Conservation (phyloP, 2,888 invertebrate species). For the Amblyteles armatorius region DNA sequence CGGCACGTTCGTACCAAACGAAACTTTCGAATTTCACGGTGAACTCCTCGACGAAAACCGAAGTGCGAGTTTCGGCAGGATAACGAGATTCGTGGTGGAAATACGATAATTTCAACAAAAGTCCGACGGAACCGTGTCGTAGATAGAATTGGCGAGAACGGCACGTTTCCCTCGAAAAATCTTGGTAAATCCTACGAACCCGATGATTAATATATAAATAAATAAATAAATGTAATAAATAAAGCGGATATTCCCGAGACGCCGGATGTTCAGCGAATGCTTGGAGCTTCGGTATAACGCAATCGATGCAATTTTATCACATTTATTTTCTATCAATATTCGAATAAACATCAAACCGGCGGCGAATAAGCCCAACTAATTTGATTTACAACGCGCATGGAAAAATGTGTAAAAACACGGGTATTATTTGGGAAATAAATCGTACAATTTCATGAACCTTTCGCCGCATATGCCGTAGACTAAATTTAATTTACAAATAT, state of each 20-base stretch:
- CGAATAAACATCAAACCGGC: not conserved
- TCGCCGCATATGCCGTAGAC: not conserved
- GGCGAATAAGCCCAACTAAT: not conserved
- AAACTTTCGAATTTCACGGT: slow-evolving; percentile 22
- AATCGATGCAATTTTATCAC: not conserved
- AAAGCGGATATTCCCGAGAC: not conserved
- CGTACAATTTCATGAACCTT: not conserved
- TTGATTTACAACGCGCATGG: not conserved
- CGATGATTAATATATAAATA: slow-evolving; percentile 8
- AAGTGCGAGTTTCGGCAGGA: slow-evolving; percentile 23
- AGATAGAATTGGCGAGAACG: slow-evolving; percentile 61
- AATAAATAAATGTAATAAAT: slow-evolving; percentile 1
- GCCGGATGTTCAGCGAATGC: not conserved
- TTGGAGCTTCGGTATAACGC: not conserved
- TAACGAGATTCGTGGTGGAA: slow-evolving; percentile 42
- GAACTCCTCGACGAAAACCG: slow-evolving; percentile 14
- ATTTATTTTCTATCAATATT: not conserved
- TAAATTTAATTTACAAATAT: not conserved
- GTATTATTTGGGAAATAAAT: not conserved
- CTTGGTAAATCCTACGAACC: slow-evolving; percentile 1
- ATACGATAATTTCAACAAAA: slow-evolving; percentile 49
- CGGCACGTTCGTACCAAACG: slow-evolving; percentile 22
- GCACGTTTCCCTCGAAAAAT: slow-evolving; percentile 47
- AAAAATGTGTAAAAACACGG: not conserved
- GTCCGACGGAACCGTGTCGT: slow-evolving; percentile 50